Conservation (phyloP, 2,113 vertebrate genomes). For the Pagrus major region DNA sequence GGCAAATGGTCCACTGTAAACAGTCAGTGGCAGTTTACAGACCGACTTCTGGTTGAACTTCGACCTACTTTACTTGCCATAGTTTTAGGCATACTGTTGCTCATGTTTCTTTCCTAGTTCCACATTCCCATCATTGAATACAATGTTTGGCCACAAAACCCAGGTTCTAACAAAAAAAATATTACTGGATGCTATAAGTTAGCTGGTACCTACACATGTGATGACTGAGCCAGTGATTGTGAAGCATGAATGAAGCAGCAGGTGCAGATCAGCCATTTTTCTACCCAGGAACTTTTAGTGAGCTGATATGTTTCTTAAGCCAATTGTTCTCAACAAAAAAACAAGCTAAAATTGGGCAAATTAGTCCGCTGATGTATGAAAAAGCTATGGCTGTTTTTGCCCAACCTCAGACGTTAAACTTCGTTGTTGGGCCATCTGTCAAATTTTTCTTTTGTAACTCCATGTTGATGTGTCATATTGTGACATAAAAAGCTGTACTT, state of each 20-base stretch:
- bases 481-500: no score
- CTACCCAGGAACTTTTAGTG: no score
- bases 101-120: neutral
- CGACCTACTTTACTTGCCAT: neutral
- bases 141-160: neutral
- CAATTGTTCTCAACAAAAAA: no score
- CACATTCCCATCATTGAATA: neutral
- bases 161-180: neutral
- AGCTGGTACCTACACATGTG: neutral
- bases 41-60: neutral
- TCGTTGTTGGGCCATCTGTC: no score
- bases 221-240: constrained; percentile 1
- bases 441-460: no score
- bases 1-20: neutral
- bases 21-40: neutral
- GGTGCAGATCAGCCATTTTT: neutral
- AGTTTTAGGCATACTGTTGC: neutral
- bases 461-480: no score
- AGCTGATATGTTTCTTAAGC: no score
- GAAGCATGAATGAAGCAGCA: neutral
- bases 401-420: no score
- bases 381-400: no score
- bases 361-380: no score
- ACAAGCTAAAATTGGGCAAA: no score
- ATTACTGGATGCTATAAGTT: neutral